phyloP scores from a whole-genome alignment of 2,113 vertebrate species.

The Channa argus region DNA sequence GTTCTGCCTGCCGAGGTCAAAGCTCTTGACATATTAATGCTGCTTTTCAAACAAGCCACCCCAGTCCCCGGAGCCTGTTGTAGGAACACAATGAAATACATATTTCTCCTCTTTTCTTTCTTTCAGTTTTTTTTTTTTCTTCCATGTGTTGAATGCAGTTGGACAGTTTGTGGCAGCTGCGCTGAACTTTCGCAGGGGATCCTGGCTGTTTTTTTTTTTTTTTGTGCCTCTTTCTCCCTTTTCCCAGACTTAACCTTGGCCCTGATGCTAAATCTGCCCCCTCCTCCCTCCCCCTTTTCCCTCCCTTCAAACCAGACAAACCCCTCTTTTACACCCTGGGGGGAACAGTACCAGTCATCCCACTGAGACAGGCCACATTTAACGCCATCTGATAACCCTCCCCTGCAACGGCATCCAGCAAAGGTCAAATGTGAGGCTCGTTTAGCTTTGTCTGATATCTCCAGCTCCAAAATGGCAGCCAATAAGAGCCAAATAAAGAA shows the following conservation, averaged over 20 bases:
- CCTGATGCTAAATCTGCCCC: slow-evolving; percentile 62
- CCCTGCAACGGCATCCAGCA: slow-evolving; percentile 16
- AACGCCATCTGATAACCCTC: slow-evolving; percentile 67
- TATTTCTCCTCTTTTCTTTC: slow-evolving; percentile 52
- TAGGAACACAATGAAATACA: slow-evolving; percentile 77
- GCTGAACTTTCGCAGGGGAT: slow-evolving; percentile 46
- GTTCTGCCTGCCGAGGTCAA: slow-evolving; percentile 75
- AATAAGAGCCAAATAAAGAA: slow-evolving; percentile 33
- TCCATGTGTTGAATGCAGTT: slow-evolving; percentile 35
- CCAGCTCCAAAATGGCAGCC: slow-evolving; percentile 30
- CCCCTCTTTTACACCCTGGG: slow-evolving; percentile 22
- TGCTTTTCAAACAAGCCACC: slow-evolving; percentile 56
- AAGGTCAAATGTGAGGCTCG: slow-evolving; percentile 36
- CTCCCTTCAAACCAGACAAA: slow-evolving; percentile 35
- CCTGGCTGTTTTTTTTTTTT: slow-evolving; percentile 33
- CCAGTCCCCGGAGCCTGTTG: slow-evolving; percentile 47
- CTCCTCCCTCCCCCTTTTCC: slow-evolving; percentile 21
- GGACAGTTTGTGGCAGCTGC: slow-evolving; percentile 74
- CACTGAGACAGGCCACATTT: slow-evolving; percentile 53
- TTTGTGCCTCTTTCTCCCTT: slow-evolving; percentile 36
- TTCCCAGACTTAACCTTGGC: slow-evolving; percentile 76
- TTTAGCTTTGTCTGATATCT: slow-evolving; percentile 54
- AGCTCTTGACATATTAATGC: slow-evolving; percentile 80
- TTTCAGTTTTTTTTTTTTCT: slow-evolving; percentile 8
- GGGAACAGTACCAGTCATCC: slow-evolving; percentile 13